Base-by-base conservation (phyloP, 1,140 invertebrate genomes). In the Drosophila ohnishii region DNA sequence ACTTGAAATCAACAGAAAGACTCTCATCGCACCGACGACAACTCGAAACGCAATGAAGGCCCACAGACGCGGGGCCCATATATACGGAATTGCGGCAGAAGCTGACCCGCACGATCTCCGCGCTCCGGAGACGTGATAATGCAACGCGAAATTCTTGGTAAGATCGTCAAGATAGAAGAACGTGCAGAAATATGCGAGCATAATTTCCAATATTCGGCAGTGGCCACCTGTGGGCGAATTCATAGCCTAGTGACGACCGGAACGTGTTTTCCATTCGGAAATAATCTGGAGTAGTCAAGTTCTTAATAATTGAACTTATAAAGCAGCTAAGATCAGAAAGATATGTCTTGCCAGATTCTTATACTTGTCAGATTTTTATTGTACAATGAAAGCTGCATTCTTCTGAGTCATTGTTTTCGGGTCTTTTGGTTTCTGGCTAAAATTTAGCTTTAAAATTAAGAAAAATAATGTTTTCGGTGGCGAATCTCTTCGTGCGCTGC, bases 91-190 rank as follows among this genome's bases (percentile, higher is more conserved):
- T 35, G 3, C 30, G 45, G 30, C 34, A 44, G 16, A 7, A 34
- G 63, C 40, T 22, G 19, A 32, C 28, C 62, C 57, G 65, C 82
- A 86, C 82, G 82, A 78, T 64, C 69, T 37, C n/a, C 25, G 45
- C 28, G 53, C 22, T 44, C 42, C 35, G 25, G 35, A 57, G 45
- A 75, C 78, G 78, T 86, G 82, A 75, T 59, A 59, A 63, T 47
- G 51, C 16, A 35, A 35, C 40, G 37, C 32, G 13, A 61, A 78
- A 72, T 87, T 82, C 65, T 87, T 67, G 48, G 32, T 73, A 83
- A 65, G 83, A 87, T 86, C 32, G 22, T 34, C 39, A 70, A 87
- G 83, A 82, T 86, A 60, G 50, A 57, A 42, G 45, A 65, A 69
- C 47, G 67, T 75, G 72, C 64, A 45, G 25, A 53, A 67, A 61